phyloP scores from a whole-genome alignment of 2,888 invertebrate species.

The Euclidia mi region DNA sequence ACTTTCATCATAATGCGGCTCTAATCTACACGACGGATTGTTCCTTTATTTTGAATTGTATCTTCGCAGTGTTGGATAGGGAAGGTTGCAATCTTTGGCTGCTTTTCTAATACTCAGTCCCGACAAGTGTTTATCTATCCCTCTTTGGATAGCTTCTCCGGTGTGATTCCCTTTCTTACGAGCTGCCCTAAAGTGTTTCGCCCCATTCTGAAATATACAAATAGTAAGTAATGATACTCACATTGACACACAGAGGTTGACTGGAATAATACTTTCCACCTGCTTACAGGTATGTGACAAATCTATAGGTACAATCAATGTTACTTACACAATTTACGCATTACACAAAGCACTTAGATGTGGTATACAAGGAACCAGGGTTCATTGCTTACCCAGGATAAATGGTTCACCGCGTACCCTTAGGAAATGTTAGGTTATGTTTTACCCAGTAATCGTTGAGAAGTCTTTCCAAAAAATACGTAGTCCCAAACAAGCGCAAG shows the following conservation, averaged over 20 bases:
- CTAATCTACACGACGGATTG: conserved; percentile 4
- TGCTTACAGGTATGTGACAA: background rate
- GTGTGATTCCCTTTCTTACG: conserved; percentile 3
- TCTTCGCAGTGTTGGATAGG: conserved; percentile 4
- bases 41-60: background rate
- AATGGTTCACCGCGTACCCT: conserved; percentile 3
- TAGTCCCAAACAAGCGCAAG: conserved; percentile 1
- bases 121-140: conserved; percentile 2
- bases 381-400: conserved; percentile 6
- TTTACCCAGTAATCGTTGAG: conserved; percentile 1
- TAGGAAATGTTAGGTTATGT: conserved; percentile 3
- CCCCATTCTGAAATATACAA: conserved; percentile 3
- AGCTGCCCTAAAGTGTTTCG: background rate
- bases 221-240: too few species aligned
- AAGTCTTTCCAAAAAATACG: background rate
- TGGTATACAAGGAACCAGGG: background rate
- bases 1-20: conserved; percentile 4
- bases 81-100: conserved; percentile 1
- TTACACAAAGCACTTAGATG: conserved; percentile 1
- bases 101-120: conserved; percentile 1
- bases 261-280: conserved; percentile 2
- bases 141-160: conserved; percentile 4
- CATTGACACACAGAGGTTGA: too few species aligned
- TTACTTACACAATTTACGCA: too few species aligned
- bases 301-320: too few species aligned